A percentile compares a stretch with the other conserved stretches of the same genome.
These are phyloP conservation scores for Nibea coibor DNA, from an alignment of 2,113 vertebrate species.

Conservation along the genomic window DNA sequence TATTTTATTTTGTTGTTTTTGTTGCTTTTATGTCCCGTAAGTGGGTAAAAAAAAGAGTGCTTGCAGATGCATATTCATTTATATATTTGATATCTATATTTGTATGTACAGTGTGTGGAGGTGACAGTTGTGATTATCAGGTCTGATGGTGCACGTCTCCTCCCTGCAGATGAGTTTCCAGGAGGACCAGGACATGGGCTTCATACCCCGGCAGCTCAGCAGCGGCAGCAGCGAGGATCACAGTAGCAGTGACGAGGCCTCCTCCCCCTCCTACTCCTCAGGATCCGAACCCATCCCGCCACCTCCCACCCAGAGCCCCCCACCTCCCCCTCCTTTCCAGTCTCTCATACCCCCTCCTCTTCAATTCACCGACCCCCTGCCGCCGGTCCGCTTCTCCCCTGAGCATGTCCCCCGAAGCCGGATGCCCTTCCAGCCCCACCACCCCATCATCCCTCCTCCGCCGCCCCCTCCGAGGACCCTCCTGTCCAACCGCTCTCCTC, in stretches of 20 bases:
- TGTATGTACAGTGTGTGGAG: not conserved
- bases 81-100: no score
- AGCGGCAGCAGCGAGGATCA: slow-evolving; percentile 92
- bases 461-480: slow-evolving; percentile 82
- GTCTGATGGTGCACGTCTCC: slow-evolving; percentile 13
- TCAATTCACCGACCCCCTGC: slow-evolving; percentile 87
- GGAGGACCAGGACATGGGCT: slow-evolving; percentile 90
- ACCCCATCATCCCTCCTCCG: slow-evolving; percentile 84
- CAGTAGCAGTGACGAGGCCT: slow-evolving; percentile 94
- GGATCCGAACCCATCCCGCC: slow-evolving; percentile 92
- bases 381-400: slow-evolving; percentile 75
- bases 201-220: slow-evolving; percentile 87
- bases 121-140: not conserved
- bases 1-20: slow-evolving; percentile 2
- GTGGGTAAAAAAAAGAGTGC: not conserved
- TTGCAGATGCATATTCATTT: not conserved
- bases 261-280: slow-evolving; percentile 93
- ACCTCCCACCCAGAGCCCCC: slow-evolving; percentile 89
- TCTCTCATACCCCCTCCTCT: slow-evolving; percentile 84
- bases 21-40: not conserved
- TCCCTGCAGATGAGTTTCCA: slow-evolving; percentile 94
- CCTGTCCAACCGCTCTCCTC: slow-evolving; percentile 68
- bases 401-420: slow-evolving; percentile 83
- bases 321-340: slow-evolving; percentile 86
- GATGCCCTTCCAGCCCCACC: slow-evolving; percentile 83